Evolutionary conservation across 2,888 invertebrate species (phyloP), one percentile per base, ranked within the genome.

Genomic region (Zygogramma bicolorata): DNA sequence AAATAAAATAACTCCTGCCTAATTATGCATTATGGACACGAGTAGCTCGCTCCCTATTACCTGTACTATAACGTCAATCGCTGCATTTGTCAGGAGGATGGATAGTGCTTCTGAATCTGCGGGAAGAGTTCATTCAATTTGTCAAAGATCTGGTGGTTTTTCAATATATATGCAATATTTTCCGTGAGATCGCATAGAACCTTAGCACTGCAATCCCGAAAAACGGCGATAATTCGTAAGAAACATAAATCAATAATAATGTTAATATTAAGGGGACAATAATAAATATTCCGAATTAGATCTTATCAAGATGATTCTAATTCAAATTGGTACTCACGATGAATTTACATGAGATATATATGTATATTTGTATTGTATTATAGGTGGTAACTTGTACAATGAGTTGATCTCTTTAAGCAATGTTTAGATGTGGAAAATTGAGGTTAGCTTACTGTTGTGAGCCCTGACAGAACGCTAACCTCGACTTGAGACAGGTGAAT

Each of bases 241-340:
- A 29, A 58, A 40, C 70, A 71, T 66, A 68, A 73, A 77, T 61
- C 65, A 73, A 73, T 68, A 70, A 73, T 71, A 66, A 71, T 70
- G 61, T 71, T 73, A 68, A 74, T 77, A 75, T 71, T 74, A 75
- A 77, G 77, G 60, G 70, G 77, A 77, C 77, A 77, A 77, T 77
- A 77, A 77, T 74, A 77, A 75, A 67, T 71, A 77, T 74, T 77
- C 77, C 77, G 77, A 77, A 77, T 75, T 77, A 77, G 75, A 70
- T 72, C 60, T 63, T 60, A 68, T 68, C 72, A 65, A 67, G 58
- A 67, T 68, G 46, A 65, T 42, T 31, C 40, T 67, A 53, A 63
- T 68, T 67, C 25, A 62, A 59, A 66, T 57, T 40, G 60, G 58
- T 71, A 70, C 61, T 68, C 68, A 72, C 69, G 65, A 70, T 65